Evolutionary conservation across 2,797 vertebrate genomes (phyloP).

Genomic region (Channa striata): DNA sequence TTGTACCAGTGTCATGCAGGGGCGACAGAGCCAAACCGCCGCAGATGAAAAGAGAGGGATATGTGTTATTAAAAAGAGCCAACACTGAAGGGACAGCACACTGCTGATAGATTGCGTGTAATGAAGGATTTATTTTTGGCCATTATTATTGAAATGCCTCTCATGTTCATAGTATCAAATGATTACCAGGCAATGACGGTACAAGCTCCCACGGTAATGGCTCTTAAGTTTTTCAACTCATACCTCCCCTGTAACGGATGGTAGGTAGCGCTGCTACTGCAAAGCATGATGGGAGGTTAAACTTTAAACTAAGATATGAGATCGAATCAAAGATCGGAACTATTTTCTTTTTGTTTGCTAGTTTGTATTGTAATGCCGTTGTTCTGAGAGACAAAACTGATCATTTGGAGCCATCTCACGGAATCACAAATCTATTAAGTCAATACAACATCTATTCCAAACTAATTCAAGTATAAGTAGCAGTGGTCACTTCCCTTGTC

Average conservation of each 20-base stretch:
- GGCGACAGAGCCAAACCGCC: slow-evolving; percentile 45
- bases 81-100: slow-evolving; percentile 16
- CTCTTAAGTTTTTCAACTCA: slow-evolving; percentile 52
- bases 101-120: slow-evolving; percentile 51
- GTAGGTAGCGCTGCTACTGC: not conserved
- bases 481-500: slow-evolving; percentile 16
- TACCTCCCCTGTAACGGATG: slow-evolving; percentile 32
- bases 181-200: slow-evolving; percentile 59
- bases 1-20: slow-evolving; percentile 58
- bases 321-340: slow-evolving; percentile 42
- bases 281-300: slow-evolving; percentile 36
- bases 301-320: slow-evolving; percentile 37
- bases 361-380: slow-evolving; percentile 19
- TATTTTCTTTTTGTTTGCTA: slow-evolving; percentile 29
- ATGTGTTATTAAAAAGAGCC: slow-evolving; percentile 55
- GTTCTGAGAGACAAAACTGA: slow-evolving; percentile 23
- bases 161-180: slow-evolving; percentile 64
- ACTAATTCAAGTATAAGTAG: slow-evolving; percentile 31
- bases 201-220: slow-evolving; percentile 57
- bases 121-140: slow-evolving; percentile 67
- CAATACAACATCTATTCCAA: slow-evolving; percentile 34
- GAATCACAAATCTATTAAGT: not conserved
- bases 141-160: slow-evolving; percentile 61
- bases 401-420: slow-evolving; percentile 8
- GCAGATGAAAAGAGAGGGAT: slow-evolving; percentile 59